Percentiles rank a stretch among this genome's conserved stretches.
Conservation (phyloP, 2,113 vertebrate species). For the Aleadryas rufinucha region DNA sequence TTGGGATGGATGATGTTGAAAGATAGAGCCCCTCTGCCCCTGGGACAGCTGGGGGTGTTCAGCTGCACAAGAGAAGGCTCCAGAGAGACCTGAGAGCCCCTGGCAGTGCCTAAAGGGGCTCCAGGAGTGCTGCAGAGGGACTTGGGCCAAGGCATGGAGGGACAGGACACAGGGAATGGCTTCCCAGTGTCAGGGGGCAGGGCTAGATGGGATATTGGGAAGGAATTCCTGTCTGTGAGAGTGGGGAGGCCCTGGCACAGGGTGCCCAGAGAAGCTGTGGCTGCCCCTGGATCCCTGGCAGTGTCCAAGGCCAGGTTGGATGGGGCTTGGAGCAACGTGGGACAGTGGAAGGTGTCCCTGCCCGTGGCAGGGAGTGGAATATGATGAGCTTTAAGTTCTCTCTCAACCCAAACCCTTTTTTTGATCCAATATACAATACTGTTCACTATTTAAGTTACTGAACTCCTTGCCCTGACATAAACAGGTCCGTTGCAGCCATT, state of each 20-base stretch:
- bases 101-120: not conserved
- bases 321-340: accelerated
- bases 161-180: not conserved
- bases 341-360: not conserved
- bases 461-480: not conserved
- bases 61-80: not conserved
- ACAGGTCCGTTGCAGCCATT: not conserved
- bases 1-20: not conserved
- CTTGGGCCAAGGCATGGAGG: not conserved
- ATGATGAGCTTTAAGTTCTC: not conserved
- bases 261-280: not conserved
- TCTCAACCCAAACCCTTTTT: not conserved
- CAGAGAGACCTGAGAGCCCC: not conserved
- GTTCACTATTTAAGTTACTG: not conserved
- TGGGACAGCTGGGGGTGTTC: not conserved
- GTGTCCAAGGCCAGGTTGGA: not conserved
- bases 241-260: not conserved
- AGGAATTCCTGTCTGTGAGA: not conserved
- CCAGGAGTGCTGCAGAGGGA: not conserved
- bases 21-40: not conserved
- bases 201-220: accelerated
- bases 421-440: not conserved
- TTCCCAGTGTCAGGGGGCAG: not conserved
- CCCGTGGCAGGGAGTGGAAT: accelerated
- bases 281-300: not conserved